These are phyloP conservation scores for Phasia obesa DNA, from an alignment of 2,888 invertebrate species.

Conservation along the genomic window DNA sequence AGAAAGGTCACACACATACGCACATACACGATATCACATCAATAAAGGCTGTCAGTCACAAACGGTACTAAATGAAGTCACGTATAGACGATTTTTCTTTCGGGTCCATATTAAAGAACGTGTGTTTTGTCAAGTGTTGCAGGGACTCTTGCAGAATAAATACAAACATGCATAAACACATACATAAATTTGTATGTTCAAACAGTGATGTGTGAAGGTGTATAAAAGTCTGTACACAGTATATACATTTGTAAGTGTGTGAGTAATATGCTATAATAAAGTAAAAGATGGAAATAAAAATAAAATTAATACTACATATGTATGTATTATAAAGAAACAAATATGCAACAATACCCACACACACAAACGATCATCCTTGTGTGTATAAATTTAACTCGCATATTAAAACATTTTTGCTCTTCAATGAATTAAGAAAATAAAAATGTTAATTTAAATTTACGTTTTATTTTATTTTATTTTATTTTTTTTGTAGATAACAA, in stretches of 20 bases:
- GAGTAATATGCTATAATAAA: neutral
- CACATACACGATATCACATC: conserved; percentile 8
- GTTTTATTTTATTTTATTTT: neutral
- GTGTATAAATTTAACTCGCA: neutral
- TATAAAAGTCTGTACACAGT: no score
- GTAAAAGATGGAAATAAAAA: conserved; percentile 26
- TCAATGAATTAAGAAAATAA: conserved; percentile 6
- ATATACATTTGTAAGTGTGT: neutral
- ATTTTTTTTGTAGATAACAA: neutral
- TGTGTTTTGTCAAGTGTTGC: conserved; percentile 65
- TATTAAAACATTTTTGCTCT: no score
- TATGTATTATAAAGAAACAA: conserved; percentile 2
- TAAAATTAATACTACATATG: conserved; percentile 52
- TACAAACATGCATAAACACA: conserved; percentile 3
- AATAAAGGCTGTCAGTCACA: conserved; percentile 53
- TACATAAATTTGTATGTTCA: no score
- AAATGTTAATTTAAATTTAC: conserved; percentile 7
- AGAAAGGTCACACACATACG: neutral
- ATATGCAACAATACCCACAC: neutral
- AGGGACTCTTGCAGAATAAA: conserved; percentile 12
- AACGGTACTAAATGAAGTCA: conserved; percentile 79
- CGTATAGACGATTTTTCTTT: conserved; percentile 81
- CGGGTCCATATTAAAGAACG: conserved; percentile 81
- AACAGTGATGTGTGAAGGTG: neutral
- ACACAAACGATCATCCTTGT: conserved; percentile 1